Conservation (phyloP, 2,888 invertebrate species). For the Metellina segmentata region DNA sequence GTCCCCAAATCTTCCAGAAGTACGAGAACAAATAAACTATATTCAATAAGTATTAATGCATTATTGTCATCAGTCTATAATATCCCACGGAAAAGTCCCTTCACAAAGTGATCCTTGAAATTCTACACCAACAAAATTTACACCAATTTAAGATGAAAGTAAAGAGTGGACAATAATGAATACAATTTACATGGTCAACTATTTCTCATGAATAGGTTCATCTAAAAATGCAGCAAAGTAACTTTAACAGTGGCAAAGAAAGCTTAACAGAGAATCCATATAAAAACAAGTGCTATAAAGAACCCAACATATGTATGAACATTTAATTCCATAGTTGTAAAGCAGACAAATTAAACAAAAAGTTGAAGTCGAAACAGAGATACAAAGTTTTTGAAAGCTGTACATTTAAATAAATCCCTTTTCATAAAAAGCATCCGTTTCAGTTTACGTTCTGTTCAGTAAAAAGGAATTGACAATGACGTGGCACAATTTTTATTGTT, state of each 20-base stretch:
- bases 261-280: neutral
- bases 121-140: neutral
- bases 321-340: constrained; percentile 44
- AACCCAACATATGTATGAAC: constrained; percentile 9
- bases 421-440: neutral
- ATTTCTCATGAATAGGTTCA: neutral
- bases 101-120: neutral
- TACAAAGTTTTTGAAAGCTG: neutral
- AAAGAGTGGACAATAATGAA: neutral
- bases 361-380: constrained; percentile 56
- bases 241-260: neutral
- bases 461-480: neutral
- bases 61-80: constrained; percentile 9
- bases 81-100: constrained; percentile 14
- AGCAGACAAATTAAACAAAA: constrained; percentile 19
- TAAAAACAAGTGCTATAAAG: neutral
- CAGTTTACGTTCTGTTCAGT: neutral
- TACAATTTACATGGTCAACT: neutral
- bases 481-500: neutral
- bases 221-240: constrained; percentile 33
- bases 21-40: too few relatives aligned
- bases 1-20: too few relatives aligned
- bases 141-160: neutral
- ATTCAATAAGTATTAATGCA: constrained; percentile 14
- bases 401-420: neutral